These are phyloP conservation scores for Teleogryllus occipitalis DNA, from an alignment of 1,140 invertebrate genomes.

Conservation along the genomic window DNA sequence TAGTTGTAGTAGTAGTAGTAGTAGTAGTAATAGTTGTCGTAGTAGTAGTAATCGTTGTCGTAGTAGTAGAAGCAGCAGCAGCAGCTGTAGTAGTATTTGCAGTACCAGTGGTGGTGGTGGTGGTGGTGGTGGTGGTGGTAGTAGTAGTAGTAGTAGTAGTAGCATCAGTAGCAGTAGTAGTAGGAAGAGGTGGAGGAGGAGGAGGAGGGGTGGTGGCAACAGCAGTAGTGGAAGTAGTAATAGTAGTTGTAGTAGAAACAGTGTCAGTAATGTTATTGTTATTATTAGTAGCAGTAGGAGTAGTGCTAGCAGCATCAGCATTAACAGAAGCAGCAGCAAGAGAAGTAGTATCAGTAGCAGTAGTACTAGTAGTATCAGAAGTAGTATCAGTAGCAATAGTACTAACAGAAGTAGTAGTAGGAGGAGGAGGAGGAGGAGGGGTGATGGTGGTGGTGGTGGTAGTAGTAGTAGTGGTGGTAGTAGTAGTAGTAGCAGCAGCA, in stretches of 20 bases:
- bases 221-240: neutral
- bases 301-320: neutral
- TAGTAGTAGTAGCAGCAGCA: no score
- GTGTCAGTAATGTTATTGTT: no score
- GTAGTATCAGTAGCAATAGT: neutral
- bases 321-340: neutral
- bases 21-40: neutral
- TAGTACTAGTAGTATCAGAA: no score
- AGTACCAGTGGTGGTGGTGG: neutral
- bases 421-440: neutral
- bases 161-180: slow-evolving; percentile 19
- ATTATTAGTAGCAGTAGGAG: no score
- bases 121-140: slow-evolving; percentile 20
- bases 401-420: neutral
- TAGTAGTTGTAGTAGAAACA: no score
- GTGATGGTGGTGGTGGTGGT: no score
- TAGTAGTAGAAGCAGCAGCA: neutral
- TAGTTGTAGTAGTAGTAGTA: neutral
- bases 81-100: slow-evolving; percentile 8
- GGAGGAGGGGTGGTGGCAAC: neutral
- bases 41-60: neutral
- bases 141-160: slow-evolving; percentile 24
- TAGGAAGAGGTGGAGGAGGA: neutral
- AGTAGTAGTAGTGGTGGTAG: no score
- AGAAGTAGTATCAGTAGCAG: no score